Conservation (phyloP, 2,113 vertebrate genomes). For the Ophiodon elongatus region DNA sequence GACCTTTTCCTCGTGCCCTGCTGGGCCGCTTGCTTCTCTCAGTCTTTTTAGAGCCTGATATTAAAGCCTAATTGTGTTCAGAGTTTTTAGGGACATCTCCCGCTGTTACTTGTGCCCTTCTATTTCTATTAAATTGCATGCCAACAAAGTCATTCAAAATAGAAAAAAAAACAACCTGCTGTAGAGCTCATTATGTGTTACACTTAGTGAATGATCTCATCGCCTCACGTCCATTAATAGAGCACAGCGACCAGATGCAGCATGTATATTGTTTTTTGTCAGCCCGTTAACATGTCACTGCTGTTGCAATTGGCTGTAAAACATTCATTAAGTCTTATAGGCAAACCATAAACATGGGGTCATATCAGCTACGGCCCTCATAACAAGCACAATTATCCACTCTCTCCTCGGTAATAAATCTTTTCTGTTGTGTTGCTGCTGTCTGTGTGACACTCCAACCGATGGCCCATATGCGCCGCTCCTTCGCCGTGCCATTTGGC, state of each 20-base stretch:
- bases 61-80: slow-evolving; percentile 71
- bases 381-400: slow-evolving; percentile 62
- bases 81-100: slow-evolving; percentile 40
- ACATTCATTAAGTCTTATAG: slow-evolving; percentile 72
- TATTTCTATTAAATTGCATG: neutral
- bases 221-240: neutral
- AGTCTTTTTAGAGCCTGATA: slow-evolving; percentile 67
- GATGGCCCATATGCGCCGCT: slow-evolving; percentile 19
- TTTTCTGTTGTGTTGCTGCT: slow-evolving; percentile 8
- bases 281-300: slow-evolving; percentile 35
- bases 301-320: slow-evolving; percentile 56
- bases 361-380: slow-evolving; percentile 49
- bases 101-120: slow-evolving; percentile 13
- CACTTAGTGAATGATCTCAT: neutral
- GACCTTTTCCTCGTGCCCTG: slow-evolving; percentile 64
- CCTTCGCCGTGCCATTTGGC: slow-evolving; percentile 42
- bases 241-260: slow-evolving; percentile 30
- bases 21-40: slow-evolving; percentile 43
- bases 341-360: slow-evolving; percentile 63
- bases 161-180: neutral
- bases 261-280: slow-evolving; percentile 9
- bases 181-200: neutral
- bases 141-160: slow-evolving; percentile 4
- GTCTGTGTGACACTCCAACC: slow-evolving; percentile 28
- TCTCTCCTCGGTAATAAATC: slow-evolving; percentile 56